phyloP scores from a whole-genome alignment of 2,113 vertebrate genomes.

The Siniperca knerii region DNA sequence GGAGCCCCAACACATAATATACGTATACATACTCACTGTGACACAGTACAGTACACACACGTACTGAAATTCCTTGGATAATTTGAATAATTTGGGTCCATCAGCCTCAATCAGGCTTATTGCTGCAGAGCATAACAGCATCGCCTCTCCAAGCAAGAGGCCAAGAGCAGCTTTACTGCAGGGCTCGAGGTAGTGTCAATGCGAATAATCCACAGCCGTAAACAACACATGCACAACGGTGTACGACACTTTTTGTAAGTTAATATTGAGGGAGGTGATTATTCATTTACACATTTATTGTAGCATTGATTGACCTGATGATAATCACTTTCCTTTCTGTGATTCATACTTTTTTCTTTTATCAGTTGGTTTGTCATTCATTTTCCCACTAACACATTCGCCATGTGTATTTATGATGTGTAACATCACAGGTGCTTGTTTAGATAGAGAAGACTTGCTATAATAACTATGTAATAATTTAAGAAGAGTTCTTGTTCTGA shows the following conservation, averaged over 20 bases:
- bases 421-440: not conserved
- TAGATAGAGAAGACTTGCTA: not conserved
- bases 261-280: not conserved
- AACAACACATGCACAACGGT: not conserved
- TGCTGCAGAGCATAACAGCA: slow-evolving; percentile 14
- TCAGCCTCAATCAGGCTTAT: slow-evolving; percentile 53
- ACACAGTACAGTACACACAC: slow-evolving; percentile 3
- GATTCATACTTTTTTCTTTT: not conserved
- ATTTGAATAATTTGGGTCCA: slow-evolving; percentile 53
- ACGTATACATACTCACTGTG: not conserved
- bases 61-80: slow-evolving; percentile 17
- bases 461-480: too few relatives aligned
- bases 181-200: slow-evolving; percentile 17
- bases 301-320: not conserved
- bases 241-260: not conserved
- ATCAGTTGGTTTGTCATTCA: not conserved
- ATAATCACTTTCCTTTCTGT: not conserved
- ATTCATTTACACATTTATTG: not conserved
- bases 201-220: slow-evolving; percentile 18
- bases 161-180: slow-evolving; percentile 40
- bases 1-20: too few relatives aligned
- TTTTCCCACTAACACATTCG: not conserved
- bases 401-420: too few relatives aligned
- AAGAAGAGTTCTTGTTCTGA: not conserved
- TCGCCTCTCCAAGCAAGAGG: slow-evolving; percentile 27